Evolutionary conservation across 2,797 vertebrate species (phyloP).

Genomic region (Sebastes aleutianus): DNA sequence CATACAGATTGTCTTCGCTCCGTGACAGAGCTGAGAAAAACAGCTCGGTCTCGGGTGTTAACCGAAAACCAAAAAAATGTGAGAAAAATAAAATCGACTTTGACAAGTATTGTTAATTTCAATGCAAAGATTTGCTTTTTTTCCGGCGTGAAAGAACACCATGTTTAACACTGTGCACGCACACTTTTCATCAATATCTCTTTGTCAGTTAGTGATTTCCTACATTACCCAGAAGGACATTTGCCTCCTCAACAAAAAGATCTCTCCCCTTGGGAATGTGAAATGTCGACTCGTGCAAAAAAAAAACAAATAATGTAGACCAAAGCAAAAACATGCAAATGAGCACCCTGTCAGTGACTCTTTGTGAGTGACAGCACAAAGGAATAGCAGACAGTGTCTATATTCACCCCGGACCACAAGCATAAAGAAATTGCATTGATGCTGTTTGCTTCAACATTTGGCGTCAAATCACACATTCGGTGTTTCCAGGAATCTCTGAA

Average conservation of each 20-base stretch:
- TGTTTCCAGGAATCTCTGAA: constrained; percentile 8
- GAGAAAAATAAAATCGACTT: neutral
- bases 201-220: neutral
- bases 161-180: neutral
- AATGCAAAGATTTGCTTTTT: neutral
- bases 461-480: constrained; percentile 25
- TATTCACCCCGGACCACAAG: constrained; percentile 2
- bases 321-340: constrained; percentile 46
- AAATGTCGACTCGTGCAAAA: constrained; percentile 28
- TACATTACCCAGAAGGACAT: constrained; percentile 23
- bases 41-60: neutral
- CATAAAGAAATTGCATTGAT: constrained; percentile 5
- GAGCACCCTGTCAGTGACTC: neutral
- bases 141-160: neutral
- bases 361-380: constrained; percentile 51
- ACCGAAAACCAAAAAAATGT: neutral
- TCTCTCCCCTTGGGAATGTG: neutral
- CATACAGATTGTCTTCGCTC: neutral
- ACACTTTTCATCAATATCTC: neutral
- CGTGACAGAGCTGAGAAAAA: neutral
- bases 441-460: constrained; percentile 7
- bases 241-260: constrained; percentile 22
- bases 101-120: neutral
- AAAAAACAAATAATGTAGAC: constrained; percentile 2
- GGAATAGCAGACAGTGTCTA: neutral